These are phyloP conservation scores for Dunckerocampus dactyliophorus DNA, from an alignment of 2,113 vertebrate genomes.

Conservation along the genomic window DNA sequence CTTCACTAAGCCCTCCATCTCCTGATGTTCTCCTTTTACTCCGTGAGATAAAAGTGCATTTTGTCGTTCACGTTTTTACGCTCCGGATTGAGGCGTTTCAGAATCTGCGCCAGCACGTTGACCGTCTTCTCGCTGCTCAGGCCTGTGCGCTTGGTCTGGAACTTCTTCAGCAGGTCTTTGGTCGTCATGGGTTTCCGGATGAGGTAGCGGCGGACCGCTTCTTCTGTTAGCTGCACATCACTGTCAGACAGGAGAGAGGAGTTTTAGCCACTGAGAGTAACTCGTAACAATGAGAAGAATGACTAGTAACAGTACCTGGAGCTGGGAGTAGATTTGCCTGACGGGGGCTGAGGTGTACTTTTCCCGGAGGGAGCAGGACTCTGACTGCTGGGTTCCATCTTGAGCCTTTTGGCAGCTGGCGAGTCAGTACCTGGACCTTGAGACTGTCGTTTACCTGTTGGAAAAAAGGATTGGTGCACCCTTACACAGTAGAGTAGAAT, in stretches of 20 bases:
- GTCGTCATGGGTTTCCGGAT: slow-evolving; percentile 94
- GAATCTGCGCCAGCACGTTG: slow-evolving; percentile 90
- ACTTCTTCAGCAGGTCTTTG: slow-evolving; percentile 92
- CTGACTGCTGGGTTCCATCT: slow-evolving; percentile 77
- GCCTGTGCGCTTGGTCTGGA: slow-evolving; percentile 92
- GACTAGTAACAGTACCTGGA: slow-evolving; percentile 68
- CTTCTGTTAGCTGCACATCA: slow-evolving; percentile 87
- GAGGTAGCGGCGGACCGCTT: slow-evolving; percentile 86
- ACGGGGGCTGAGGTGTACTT: slow-evolving; percentile 82
- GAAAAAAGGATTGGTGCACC: not conserved
- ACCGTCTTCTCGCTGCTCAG: slow-evolving; percentile 92
- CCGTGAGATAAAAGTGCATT: slow-evolving; percentile 93
- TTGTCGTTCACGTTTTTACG: slow-evolving; percentile 88
- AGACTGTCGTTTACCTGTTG: slow-evolving; percentile 78
- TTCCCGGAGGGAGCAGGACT: slow-evolving; percentile 81
- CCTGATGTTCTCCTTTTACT: slow-evolving; percentile 55
- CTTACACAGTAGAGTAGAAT: not conserved
- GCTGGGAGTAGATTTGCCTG: slow-evolving; percentile 85
- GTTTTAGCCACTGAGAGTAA: not conserved
- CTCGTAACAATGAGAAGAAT: not conserved
- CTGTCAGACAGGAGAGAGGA: slow-evolving; percentile 47
- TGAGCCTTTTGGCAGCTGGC: slow-evolving; percentile 80
- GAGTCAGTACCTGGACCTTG: slow-evolving; percentile 62
- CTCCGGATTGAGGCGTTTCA: slow-evolving; percentile 90
- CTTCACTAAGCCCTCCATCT: not conserved